These are phyloP conservation scores for Iphiclides podalirius DNA, from an alignment of 2,888 invertebrate species.

Conservation along the genomic window DNA sequence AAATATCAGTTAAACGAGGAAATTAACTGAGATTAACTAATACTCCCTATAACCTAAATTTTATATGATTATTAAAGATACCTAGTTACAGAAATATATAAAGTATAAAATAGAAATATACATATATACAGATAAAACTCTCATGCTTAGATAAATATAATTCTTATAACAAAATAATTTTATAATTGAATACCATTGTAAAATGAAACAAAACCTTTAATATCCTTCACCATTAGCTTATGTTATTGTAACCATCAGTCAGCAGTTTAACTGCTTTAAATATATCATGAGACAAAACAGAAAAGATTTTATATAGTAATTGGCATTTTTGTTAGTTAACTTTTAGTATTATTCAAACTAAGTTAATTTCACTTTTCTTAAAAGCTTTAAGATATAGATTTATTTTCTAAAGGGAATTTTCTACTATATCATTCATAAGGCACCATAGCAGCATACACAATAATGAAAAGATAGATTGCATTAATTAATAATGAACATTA, in stretches of 20 bases:
- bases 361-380: neutral
- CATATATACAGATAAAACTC: constrained; percentile 11
- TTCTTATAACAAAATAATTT: constrained; percentile 8
- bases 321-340: too few species aligned
- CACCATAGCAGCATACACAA: constrained; percentile 21
- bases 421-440: constrained; percentile 23
- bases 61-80: constrained; percentile 9
- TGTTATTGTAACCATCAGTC: constrained; percentile 11
- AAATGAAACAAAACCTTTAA: constrained; percentile 19
- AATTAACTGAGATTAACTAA: constrained; percentile 15
- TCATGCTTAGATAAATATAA: neutral
- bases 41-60: constrained; percentile 9
- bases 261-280: constrained; percentile 16
- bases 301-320: constrained; percentile 1
- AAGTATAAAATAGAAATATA: too few species aligned
- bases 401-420: neutral
- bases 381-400: neutral
- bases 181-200: constrained; percentile 5
- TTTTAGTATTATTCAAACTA: neutral
- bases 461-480: neutral
- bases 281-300: constrained; percentile 1
- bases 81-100: neutral
- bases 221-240: constrained; percentile 11
- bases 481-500: neutral
- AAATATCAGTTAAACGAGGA: neutral